Base-by-base conservation (phyloP, 2,888 invertebrate species). In the Drosophila pseudotakahashii region DNA sequence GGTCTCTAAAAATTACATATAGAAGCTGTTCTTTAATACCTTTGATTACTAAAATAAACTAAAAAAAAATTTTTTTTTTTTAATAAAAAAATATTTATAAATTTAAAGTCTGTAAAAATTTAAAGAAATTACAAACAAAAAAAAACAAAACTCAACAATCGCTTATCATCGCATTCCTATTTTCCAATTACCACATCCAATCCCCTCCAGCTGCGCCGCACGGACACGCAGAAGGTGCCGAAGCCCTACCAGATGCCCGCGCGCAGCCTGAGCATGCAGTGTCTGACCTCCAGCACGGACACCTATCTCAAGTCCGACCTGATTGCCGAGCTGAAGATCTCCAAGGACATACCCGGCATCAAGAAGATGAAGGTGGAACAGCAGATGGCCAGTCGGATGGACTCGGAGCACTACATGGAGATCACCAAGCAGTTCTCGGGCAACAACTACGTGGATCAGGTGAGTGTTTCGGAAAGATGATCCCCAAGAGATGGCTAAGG, bases 341-440 rank as follows among this genome's bases (percentile, higher is more conserved):
- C 97, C 47, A 97, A 96, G 91, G 97, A 98, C 90, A 97, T 98
- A 73, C 96, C 97, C 1, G 98, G 98, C n/a, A 97, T 98, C 59
- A 96, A 96, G 92, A 98, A 98, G 92, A 92, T 98, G 94, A 98
- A 98, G 92, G 97, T 97, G 77, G 97, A 98, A 92, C 94, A 96
- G 77, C 96, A 97, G 90, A 94, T 96, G 76, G 97, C 97, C 91
- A 96, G 96, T 88, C 94, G 95, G 53, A 94, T 95, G 87, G 97
- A 97, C 79, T 96, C 97, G 91, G 96, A 96, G 90, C 94, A 97
- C 67, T 96, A 96, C 90, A 94, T 96, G 77, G 97, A 97, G 92
- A 95, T 98, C 89, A 95, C 95, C 1, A 96, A 96, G 90, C 95
- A 97, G 78, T 97, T 97, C 91, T 96, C 96, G 23, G 95, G 96